phyloP scores from a whole-genome alignment of 2,113 vertebrate species.

The Cottus gobio region DNA sequence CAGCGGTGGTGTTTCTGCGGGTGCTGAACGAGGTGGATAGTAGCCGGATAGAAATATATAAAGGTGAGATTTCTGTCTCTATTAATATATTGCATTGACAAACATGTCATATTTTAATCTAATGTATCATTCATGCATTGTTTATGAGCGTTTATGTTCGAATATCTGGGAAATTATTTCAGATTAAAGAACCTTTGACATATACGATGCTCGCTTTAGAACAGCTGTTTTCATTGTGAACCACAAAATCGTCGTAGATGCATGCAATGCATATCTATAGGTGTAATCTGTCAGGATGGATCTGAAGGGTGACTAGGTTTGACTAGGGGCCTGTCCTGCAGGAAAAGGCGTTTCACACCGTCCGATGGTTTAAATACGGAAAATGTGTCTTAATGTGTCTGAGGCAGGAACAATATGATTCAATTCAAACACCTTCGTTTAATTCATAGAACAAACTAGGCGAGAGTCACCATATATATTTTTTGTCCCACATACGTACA shows the following conservation, averaged over 20 bases:
- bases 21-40: conserved; percentile 79
- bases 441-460: not conserved
- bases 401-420: not conserved
- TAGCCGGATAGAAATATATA: conserved; percentile 72
- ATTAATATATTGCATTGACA: not conserved
- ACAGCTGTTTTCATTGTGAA: conserved; percentile 60
- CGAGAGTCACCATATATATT: accelerated
- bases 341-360: conserved; percentile 64
- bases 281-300: conserved; percentile 34
- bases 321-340: conserved; percentile 61
- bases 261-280: not conserved
- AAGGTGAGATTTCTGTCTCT: conserved; percentile 71
- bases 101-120: not conserved
- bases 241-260: conserved; percentile 1
- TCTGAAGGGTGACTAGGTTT: conserved; percentile 19
- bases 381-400: conserved; percentile 21
- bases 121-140: accelerated
- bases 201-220: conserved; percentile 39
- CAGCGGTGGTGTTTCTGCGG: conserved; percentile 71
- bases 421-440: not conserved
- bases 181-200: conserved; percentile 37
- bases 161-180: not conserved
- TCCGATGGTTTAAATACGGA: conserved; percentile 34
- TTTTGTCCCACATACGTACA: not conserved
- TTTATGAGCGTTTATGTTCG: not conserved